phyloP scores from a whole-genome alignment of 2,113 vertebrate species.

The Fukomys damarensis region DNA sequence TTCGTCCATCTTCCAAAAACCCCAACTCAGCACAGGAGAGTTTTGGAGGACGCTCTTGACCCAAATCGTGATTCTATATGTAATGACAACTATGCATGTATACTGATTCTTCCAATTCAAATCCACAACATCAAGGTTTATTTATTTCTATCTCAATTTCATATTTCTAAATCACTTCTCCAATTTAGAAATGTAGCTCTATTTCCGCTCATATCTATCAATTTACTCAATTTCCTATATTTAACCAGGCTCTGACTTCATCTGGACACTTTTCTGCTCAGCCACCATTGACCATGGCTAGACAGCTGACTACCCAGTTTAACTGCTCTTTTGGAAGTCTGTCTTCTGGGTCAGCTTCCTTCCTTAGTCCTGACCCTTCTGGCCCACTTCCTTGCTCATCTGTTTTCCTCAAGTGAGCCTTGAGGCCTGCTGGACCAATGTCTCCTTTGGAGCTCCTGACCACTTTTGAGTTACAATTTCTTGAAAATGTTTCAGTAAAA shows the following conservation, averaged over 20 bases:
- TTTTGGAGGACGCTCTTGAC: not conserved
- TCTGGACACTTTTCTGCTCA: rapidly evolving
- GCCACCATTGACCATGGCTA: not conserved
- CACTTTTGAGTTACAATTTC: not conserved
- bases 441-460: not conserved
- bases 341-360: not conserved
- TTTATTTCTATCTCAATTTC: not conserved
- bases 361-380: not conserved
- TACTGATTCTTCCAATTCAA: not conserved
- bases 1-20: not conserved
- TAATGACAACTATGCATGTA: not conserved
- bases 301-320: not conserved
- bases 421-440: not conserved
- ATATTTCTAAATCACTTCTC: not conserved
- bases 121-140: not conserved
- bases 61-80: not conserved
- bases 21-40: not conserved
- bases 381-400: not conserved
- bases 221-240: not conserved
- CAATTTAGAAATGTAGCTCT: not conserved
- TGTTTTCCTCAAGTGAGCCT: not conserved
- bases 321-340: not conserved
- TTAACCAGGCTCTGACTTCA: not conserved
- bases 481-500: not conserved
- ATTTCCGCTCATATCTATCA: not conserved